Base-by-base conservation (phyloP, 2,888 invertebrate species). In the Oasisia sp. region DNA sequence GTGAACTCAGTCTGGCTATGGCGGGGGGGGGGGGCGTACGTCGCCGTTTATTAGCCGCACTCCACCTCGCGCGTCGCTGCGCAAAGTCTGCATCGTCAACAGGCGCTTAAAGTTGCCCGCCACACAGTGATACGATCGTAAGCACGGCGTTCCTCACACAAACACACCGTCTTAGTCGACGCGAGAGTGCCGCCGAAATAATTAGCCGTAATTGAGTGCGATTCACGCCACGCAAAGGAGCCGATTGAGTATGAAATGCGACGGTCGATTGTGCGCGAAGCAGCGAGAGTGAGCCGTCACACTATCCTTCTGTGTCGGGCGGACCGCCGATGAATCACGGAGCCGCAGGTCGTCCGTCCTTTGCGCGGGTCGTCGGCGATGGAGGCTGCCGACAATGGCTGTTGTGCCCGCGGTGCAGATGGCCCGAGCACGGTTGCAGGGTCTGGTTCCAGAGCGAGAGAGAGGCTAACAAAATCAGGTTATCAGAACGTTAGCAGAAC, bases 121-220 rank as follows among this genome's bases (percentile, higher is more conserved):
- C 74, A 74, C 74, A 74, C 27, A 74, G 74, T 74, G 74, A 74
- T 74, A 74, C 74, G 74, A 74, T 74, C 74, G 27, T 74, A 74
- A 74, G 74, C 27, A 74, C 74, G 74, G 14, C 27, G 74, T 27
- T 74, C 27, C 74, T 74, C 74, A 74, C 74, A 74, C 74, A 74
- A n/a, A 74, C 74, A 74, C 5, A 74, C 74, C 74, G 14, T 74
- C 74, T 74, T 74, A 74, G 74, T 74, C 74, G n/a, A 2, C 74
- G 74, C 74, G 74, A 19, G 27, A n/a, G 74, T 74, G 74, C 74
- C 74, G 74, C n/a, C 74, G 27, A 74, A 74, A 74, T 74, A 74
- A 74, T 74, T 74, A 74, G 74, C 74, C 74, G 74, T 74, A 74
- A 74, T 74, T 74, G 74, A 74, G 74, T 74, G 74, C 74, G 74